phyloP scores from a whole-genome alignment of 2,888 invertebrate genomes.

The Strigamia transsilvanica region DNA sequence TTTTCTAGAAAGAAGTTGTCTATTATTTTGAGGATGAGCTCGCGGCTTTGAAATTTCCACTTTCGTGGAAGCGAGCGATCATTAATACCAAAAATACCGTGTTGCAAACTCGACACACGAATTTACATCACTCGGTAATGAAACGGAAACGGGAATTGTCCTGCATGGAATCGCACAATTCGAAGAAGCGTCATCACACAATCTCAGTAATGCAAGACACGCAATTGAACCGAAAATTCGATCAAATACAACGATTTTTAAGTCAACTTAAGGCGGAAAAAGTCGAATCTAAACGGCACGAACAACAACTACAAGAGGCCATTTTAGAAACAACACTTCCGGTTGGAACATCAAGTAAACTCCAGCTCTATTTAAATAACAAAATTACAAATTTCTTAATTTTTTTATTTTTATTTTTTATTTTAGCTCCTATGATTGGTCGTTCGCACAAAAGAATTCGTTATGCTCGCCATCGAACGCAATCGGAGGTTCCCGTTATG shows the following conservation, averaged over 20 bases:
- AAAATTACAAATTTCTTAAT: not conserved
- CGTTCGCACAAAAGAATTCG: not conserved
- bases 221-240: not conserved
- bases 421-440: not conserved
- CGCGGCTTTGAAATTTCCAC: not conserved
- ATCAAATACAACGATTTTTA: not conserved
- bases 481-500: not conserved
- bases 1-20: conserved; percentile 4
- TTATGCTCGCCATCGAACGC: not conserved
- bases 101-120: not conserved
- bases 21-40: conserved; percentile 25
- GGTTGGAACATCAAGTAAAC: not conserved
- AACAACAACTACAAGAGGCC: not conserved
- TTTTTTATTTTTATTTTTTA: not conserved
- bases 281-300: not conserved
- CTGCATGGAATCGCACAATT: not conserved
- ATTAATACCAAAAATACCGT: not conserved
- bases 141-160: not conserved
- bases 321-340: not conserved
- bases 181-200: not conserved
- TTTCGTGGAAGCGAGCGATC: not conserved
- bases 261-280: not conserved
- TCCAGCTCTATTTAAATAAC: no score
- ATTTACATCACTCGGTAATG: not conserved
- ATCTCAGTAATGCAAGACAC: not conserved